These are phyloP conservation scores for Apodemia zela DNA, from an alignment of 2,888 invertebrate genomes.

Conservation along the genomic window DNA sequence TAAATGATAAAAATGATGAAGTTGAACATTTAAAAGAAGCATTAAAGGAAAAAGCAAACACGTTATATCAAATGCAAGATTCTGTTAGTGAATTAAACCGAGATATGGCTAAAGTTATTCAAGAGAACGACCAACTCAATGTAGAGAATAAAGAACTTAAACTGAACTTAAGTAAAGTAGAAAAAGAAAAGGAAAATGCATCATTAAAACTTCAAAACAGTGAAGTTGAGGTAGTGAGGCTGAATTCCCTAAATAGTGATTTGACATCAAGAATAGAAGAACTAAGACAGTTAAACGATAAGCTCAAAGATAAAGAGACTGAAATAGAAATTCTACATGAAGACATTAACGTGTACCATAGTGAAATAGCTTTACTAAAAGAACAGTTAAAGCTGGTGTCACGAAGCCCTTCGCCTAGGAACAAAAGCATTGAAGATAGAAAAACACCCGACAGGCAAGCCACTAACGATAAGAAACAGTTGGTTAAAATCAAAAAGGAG, in stretches of 20 bases:
- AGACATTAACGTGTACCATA: constrained; percentile 71
- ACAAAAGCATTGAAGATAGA: constrained; percentile 75
- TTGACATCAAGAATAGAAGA: constrained; percentile 63
- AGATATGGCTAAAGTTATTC: constrained; percentile 60
- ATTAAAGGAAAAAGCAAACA: constrained; percentile 66
- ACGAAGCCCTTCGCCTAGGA: constrained; percentile 80
- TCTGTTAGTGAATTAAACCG: constrained; percentile 54
- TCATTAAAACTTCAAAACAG: constrained; percentile 62
- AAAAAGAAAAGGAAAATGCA: constrained; percentile 70
- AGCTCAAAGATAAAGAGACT: constrained; percentile 73
- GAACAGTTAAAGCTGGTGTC: constrained; percentile 70
- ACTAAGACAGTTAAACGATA: constrained; percentile 58
- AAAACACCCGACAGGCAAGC: constrained; percentile 69
- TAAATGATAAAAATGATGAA: constrained; percentile 72
- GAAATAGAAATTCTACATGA: constrained; percentile 78
- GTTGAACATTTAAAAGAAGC: constrained; percentile 68
- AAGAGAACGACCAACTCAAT: constrained; percentile 63
- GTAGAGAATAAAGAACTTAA: constrained; percentile 59
- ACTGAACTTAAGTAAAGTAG: constrained; percentile 58
- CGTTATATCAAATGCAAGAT: constrained; percentile 63
- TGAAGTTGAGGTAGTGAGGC: constrained; percentile 58
- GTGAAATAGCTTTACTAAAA: constrained; percentile 69
- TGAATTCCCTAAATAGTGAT: constrained; percentile 61
- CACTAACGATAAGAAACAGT: constrained; percentile 79
- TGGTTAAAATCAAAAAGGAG: constrained; percentile 74